These are phyloP conservation scores for Eretmochelys imbricata DNA, from an alignment of 2,113 vertebrate species.

Conservation along the genomic window DNA sequence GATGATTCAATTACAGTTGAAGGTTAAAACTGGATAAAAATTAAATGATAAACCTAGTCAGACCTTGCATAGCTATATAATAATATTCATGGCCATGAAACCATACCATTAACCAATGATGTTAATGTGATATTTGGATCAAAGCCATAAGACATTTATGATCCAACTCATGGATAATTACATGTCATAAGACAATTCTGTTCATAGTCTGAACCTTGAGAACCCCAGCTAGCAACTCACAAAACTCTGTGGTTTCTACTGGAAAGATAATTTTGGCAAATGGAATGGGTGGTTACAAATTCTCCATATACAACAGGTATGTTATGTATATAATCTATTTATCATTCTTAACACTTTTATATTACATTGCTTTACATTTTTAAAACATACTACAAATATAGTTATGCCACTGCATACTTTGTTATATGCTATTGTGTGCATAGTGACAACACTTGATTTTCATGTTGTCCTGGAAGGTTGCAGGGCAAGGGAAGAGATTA, in stretches of 20 bases:
- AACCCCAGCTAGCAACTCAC: neutral
- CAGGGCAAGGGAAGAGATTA: neutral
- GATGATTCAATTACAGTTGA: neutral
- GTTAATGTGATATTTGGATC: neutral
- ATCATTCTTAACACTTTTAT: fast-evolving
- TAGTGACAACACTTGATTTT: neutral
- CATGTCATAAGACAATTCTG: neutral
- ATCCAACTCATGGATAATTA: neutral
- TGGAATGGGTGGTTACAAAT: neutral
- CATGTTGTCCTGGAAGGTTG: neutral
- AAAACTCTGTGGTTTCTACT: neutral
- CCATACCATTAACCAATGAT: neutral
- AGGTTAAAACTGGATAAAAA: neutral
- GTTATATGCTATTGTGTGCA: neutral
- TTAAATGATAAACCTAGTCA: neutral
- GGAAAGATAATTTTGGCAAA: neutral
- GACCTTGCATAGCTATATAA: neutral
- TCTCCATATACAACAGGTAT: neutral
- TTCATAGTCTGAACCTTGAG: neutral
- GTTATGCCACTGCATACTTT: neutral
- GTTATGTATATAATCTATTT: neutral
- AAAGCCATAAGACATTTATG: neutral
- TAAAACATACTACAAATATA: neutral
- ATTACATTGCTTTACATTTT: neutral
- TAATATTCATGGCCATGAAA: neutral